Base-by-base conservation (phyloP, 2,888 invertebrate genomes). In the Cylloceria caligata region DNA sequence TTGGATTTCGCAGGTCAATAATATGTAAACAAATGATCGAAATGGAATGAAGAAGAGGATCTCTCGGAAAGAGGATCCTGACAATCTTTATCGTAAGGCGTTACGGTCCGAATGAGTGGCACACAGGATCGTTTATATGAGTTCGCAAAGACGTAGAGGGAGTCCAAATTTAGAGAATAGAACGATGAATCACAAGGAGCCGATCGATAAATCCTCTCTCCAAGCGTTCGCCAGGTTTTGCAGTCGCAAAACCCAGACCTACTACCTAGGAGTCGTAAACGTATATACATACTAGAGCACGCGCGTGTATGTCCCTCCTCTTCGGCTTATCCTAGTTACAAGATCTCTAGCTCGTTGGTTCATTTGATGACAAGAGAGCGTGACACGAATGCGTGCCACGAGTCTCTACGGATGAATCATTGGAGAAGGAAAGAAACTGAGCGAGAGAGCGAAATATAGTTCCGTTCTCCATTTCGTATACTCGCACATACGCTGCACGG, bases 351-450 rank as follows among this genome's bases (percentile, higher is more conserved):
- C 34, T 42, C 57, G 45, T 60, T 67, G 49, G 65, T 21, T 73
- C 47, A 30, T 60, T 73, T 73, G 72, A 73, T 68, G 77, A 77
- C 68, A 67, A 71, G 72, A 77, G 78, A 74, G 81, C 77, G 81
- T 78, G 81, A 81, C 78, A 81, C 81, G 81, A 81, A 81, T 74
- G 64, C 74, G 69, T 74, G 79, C 49, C 27, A 21, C 47, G 47
- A 74, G 52, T 55, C 27, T 36, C 68, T 11, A 39, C 36, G 60
- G 69, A 81, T 81, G 81, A 81, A 74, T 81, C 81, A 81, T 78
- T 75, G 62, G 34, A 65, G 60, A 65, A 39, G 42, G 19, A 76
- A 71, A 67, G 67, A 68, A 74, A 76, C 34, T 49, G 60, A 72
- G 65, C 47, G 64, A 68, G 67, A 47, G 55, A 42, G 69, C 52